A percentile compares a stretch with the other conserved stretches of the same genome.
Conservation (phyloP, 2,113 vertebrate species). For the Brachypodius melanocephalos region DNA sequence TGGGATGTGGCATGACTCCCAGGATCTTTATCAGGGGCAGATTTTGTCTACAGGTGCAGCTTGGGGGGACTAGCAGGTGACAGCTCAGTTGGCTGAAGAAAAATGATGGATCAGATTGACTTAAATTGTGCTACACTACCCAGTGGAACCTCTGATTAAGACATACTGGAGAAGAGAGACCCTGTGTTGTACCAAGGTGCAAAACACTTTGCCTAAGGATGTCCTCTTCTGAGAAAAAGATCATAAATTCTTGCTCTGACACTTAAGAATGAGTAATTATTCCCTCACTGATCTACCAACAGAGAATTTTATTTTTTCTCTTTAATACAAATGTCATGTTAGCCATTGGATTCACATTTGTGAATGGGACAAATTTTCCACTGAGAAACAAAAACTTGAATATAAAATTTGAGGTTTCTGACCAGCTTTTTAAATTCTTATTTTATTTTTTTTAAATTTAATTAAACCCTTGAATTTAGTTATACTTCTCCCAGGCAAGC, state of each 20-base stretch:
- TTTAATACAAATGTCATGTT: background rate
- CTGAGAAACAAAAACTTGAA: background rate
- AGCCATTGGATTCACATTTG: background rate
- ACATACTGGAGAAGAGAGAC: background rate
- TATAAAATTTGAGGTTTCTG: background rate
- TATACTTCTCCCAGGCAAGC: background rate
- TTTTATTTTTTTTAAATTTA: no score
- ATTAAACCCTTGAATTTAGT: background rate
- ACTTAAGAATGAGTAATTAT: background rate
- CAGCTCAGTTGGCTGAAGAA: background rate
- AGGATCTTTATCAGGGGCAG: background rate
- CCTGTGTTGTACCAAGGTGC: background rate
- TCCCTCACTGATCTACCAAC: background rate
- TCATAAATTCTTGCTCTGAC: background rate
- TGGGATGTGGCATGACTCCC: rapidly evolving
- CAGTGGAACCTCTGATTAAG: background rate
- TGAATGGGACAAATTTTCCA: background rate
- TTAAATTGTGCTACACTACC: background rate
- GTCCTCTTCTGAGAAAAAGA: background rate
- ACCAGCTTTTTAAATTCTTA: background rate
- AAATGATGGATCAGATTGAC: background rate
- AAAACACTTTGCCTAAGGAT: background rate
- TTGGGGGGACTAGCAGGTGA: background rate
- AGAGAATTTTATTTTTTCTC: background rate
- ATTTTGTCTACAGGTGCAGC: background rate